Evolutionary conservation across 2,888 invertebrate species (phyloP), one percentile per base, ranked within the genome.

Genomic region (Drosophila engyochracea): DNA sequence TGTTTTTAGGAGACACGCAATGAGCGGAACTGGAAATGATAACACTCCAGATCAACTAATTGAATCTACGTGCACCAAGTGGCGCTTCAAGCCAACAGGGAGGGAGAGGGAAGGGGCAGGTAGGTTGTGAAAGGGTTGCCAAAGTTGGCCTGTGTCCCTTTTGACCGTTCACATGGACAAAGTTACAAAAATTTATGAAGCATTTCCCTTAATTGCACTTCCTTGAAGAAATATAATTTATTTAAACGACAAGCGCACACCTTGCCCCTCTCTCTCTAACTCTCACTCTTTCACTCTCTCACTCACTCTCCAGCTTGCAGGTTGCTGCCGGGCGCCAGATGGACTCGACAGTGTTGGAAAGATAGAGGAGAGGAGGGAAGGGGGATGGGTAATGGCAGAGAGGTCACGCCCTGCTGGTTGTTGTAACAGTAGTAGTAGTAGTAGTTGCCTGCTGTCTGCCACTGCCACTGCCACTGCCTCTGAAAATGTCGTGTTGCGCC

Each of bases 131-230:
- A 68, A 66, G 49, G 54, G 61, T 57, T 41, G 54, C 53, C 52
- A 62, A 55, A 68, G 53, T 51, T 55, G 57, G 47, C 47, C 37
- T 55, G 25, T 63, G 54, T 49, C 49, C 49, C 33, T 33, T 53
- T 53, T n/a, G n/a, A 16, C 22, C 19, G 52, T 61, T 44, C 70
- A 71, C 68, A 68, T 69, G 80, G 70, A 76, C 79, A 88, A 85
- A 83, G 83, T 83, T 83, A 73, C 67, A 68, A 71, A 92, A 92
- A 92, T 92, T 92, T 92, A 92, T 92, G 91, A 92, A 92, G 91
- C 91, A 91, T 91, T 93, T 92, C 91, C 92, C 92, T 92, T 93
- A 92, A 93, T 93, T 93, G 92, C 92, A 92, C 91, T 92, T 93
- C 89, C 89, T 90, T 88, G 81, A 92, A 91, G 90, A 91, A 89